phyloP scores from a whole-genome alignment of 2,888 invertebrate genomes.

The Autographa gamma region DNA sequence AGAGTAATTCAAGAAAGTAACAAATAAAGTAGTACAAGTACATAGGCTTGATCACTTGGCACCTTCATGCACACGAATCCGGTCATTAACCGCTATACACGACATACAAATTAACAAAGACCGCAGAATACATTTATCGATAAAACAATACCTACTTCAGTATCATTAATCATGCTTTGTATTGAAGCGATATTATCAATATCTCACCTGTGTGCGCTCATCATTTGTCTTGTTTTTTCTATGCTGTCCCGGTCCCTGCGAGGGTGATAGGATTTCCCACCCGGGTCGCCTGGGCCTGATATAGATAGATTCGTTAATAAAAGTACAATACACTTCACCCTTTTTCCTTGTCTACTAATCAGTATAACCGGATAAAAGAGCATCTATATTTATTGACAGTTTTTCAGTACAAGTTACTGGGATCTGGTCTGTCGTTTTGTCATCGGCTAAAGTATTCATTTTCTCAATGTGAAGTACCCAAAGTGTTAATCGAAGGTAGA shows the following conservation, averaged over 20 bases:
- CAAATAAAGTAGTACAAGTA: too few species aligned
- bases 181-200: slow-evolving; percentile 45
- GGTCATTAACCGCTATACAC: slow-evolving; percentile 20
- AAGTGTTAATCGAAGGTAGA: too few species aligned
- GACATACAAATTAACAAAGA: slow-evolving; percentile 41
- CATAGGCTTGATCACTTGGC: too few species aligned
- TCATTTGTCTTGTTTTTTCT: slow-evolving; percentile 93
- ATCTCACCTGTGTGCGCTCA: slow-evolving; percentile 87
- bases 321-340: not conserved
- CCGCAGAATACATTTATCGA: slow-evolving; percentile 5
- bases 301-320: slow-evolving; percentile 7
- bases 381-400: not conserved
- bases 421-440: too few species aligned
- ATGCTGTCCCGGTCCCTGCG: slow-evolving; percentile 95
- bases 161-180: slow-evolving; percentile 39
- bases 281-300: slow-evolving; percentile 80
- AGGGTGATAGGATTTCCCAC: slow-evolving; percentile 74
- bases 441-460: too few species aligned
- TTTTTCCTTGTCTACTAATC: not conserved
- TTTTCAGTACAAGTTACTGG: too few species aligned
- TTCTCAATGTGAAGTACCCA: too few species aligned
- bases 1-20: too few species aligned
- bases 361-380: not conserved
- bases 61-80: too few species aligned
- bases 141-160: slow-evolving; percentile 31